A percentile compares a stretch with the other conserved stretches of the same genome.
Conservation (phyloP, 1,140 invertebrate genomes). For the Calliphora vicina region DNA sequence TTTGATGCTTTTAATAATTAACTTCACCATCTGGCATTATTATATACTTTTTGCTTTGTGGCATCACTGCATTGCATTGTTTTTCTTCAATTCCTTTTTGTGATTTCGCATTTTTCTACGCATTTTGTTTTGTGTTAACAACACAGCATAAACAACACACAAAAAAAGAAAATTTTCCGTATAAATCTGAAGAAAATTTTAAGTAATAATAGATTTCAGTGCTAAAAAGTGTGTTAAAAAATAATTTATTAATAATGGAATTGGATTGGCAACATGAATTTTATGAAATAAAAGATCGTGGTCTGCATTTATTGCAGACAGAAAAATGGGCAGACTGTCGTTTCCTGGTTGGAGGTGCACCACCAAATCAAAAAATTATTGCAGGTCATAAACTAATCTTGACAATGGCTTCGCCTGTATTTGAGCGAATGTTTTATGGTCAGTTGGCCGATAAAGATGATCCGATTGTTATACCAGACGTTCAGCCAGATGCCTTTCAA, state of each 20-base stretch:
- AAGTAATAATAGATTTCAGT: neutral
- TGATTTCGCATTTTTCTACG: neutral
- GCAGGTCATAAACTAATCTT: constrained; percentile 82
- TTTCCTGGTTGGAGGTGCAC: constrained; percentile 83
- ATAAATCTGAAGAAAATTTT: neutral
- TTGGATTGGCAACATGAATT: constrained; percentile 78
- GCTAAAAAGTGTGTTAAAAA: neutral
- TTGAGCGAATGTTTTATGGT: constrained; percentile 82
- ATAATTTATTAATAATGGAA: constrained; percentile 44
- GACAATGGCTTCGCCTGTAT: constrained; percentile 84
- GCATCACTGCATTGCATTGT: neutral
- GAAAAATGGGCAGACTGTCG: constrained; percentile 82
- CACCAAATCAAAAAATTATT: constrained; percentile 75
- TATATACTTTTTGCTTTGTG: neutral
- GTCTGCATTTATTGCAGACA: constrained; percentile 74
- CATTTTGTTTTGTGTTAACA: neutral
- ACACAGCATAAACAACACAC: neutral
- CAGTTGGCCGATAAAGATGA: constrained; percentile 74
- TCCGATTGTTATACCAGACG: constrained; percentile 80
- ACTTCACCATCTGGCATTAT: neutral
- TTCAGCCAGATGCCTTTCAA: constrained; percentile 85
- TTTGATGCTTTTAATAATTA: too few relatives aligned
- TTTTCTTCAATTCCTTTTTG: constrained; percentile 12
- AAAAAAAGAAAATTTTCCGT: neutral
- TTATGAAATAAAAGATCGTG: constrained; percentile 73